Evolutionary conservation across 2,113 vertebrate genomes (phyloP).

Genomic region (Stomatorhinus ivindoensis): DNA sequence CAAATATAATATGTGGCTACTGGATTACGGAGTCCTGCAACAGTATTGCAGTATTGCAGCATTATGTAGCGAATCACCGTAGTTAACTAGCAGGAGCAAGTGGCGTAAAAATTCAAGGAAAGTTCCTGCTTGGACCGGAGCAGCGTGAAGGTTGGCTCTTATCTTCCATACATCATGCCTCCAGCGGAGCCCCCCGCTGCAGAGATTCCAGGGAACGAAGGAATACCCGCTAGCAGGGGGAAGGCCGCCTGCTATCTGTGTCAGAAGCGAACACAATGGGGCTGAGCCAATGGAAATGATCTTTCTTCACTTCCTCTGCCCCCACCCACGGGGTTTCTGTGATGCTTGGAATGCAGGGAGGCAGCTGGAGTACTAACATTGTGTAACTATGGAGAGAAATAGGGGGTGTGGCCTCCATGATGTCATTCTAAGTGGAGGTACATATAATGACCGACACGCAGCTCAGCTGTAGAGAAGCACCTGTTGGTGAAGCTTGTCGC

Average conservation of each 20-base stretch:
- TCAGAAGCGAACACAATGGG: conserved; percentile 9
- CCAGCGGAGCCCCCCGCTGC: background rate
- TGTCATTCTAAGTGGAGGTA: conserved; percentile 25
- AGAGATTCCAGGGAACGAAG: background rate
- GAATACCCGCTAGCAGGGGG: background rate
- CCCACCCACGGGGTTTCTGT: background rate
- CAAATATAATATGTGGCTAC: background rate
- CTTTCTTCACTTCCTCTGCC: background rate
- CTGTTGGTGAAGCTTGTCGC: conserved; percentile 37
- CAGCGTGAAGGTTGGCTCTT: background rate
- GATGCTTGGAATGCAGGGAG: conserved; percentile 27
- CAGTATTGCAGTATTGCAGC: background rate
- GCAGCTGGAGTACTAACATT: conserved; percentile 34
- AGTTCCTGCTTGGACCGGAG: background rate
- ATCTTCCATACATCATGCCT: background rate
- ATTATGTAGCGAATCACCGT: background rate
- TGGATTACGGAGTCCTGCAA: background rate
- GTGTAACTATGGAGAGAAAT: conserved; percentile 24
- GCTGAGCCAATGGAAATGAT: background rate
- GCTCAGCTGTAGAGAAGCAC: conserved; percentile 46
- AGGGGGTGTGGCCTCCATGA: background rate
- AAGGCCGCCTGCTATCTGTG: background rate
- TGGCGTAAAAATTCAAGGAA: background rate
- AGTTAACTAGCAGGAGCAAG: background rate
- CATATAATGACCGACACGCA: conserved; percentile 41